Evolutionary conservation across 2,888 invertebrate genomes (phyloP), one percentile per base, ranked within the genome.

Genomic region (Calameuta filiformis): DNA sequence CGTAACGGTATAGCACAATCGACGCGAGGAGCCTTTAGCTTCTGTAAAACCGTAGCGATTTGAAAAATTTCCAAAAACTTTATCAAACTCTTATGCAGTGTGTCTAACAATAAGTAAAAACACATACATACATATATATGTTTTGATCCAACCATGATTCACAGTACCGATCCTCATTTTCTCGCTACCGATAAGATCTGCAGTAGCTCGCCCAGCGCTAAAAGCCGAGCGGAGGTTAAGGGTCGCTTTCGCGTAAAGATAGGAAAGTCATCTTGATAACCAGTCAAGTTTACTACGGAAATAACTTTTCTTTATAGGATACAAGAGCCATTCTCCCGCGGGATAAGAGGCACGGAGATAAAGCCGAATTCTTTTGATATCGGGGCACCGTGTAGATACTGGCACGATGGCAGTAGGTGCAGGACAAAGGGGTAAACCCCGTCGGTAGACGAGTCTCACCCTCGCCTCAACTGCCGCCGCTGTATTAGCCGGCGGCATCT

Each of bases 271-370:
- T 69, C 71, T 68, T 75, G 80, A 81, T 78, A 80, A 80, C 73
- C 73, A 34, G 37, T 30, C 37, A 30, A 74, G 74, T 74, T 76
- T 75, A 79, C 33, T 76, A 82, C 79, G 85, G 83, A 84, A 84
- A 89, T 89, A 87, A 87, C 87, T 88, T 86, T 82, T 87, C 86
- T 89, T 89, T 88, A 88, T 87, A 88, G 86, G 85, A 86, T 85
- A 83, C 81, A 81, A 74, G 75, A 77, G 69, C 11, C 71, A 31
- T 71, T 71, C 31, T 12, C 33, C 71, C 71, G 15, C 23, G 15
- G 83, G 82, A 85, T 87, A 83, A 87, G 83, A 85, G 83, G 81
- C 73, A 35, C 75, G 79, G 81, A 85, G 85, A 87, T 87, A 85
- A 85, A 83, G 83, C 80, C n/a, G 76, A 81, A 85, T 83, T 85